Percentiles rank a stretch among this genome's conserved stretches.
Conservation (phyloP, 2,797 vertebrate species). For the Galagoides demidoff region DNA sequence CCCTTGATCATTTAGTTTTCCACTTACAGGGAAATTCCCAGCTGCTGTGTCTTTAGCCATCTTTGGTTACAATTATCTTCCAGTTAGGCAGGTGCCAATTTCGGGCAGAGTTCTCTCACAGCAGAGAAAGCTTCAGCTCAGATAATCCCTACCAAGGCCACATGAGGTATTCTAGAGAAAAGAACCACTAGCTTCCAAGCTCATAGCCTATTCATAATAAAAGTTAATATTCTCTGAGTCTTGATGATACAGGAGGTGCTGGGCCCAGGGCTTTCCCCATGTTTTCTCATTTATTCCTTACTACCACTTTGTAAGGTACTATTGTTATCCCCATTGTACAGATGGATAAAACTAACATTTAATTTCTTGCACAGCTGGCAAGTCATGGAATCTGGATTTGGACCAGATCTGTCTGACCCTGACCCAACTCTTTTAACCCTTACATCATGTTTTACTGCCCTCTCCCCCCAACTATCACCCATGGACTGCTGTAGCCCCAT, state of each 20-base stretch:
- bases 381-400: neutral
- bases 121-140: neutral
- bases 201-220: too few relatives aligned
- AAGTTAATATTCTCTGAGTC: neutral
- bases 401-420: neutral
- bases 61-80: neutral
- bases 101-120: neutral
- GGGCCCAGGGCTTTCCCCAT: neutral
- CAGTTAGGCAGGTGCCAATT: neutral
- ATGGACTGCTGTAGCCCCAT: neutral
- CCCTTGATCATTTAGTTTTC: neutral
- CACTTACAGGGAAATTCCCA: neutral
- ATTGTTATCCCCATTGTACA: neutral
- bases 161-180: neutral
- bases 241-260: neutral
- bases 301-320: neutral
- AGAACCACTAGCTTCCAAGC: neutral
- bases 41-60: accelerated
- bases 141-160: neutral
- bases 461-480: accelerated
- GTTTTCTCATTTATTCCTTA: neutral
- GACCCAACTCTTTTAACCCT: neutral
- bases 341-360: neutral
- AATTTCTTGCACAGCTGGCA: neutral
- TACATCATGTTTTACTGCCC: accelerated